Conservation (phyloP, 2,113 vertebrate species). For the Felis catus region DNA sequence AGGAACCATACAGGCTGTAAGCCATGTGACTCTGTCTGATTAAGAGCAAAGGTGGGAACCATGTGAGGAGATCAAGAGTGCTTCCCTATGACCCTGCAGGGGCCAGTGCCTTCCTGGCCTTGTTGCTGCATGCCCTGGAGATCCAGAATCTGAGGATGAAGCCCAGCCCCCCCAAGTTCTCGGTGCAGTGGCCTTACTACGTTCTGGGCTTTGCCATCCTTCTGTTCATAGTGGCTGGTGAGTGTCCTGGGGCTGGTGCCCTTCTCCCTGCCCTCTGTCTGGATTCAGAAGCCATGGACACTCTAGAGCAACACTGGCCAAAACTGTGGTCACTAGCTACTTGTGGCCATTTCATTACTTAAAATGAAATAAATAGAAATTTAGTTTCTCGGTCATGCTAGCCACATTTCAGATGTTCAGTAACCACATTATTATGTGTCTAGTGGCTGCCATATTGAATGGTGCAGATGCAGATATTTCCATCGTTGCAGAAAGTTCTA, state of each 20-base stretch:
- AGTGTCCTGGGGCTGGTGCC: background rate
- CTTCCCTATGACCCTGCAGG: slow-evolving; percentile 34
- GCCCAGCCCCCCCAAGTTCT: slow-evolving; percentile 27
- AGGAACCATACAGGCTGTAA: background rate
- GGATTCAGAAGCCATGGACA: background rate
- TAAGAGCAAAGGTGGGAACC: background rate
- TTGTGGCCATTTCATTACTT: background rate
- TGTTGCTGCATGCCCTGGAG: slow-evolving; percentile 65
- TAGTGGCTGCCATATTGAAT: background rate
- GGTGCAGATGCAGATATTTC: background rate
- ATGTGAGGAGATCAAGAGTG: background rate
- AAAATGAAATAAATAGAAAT: slow-evolving; percentile 6
- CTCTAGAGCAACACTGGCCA: background rate
- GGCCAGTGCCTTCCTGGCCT: slow-evolving; percentile 59
- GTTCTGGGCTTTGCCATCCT: slow-evolving; percentile 32
- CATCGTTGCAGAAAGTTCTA: background rate
- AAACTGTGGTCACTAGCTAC: background rate
- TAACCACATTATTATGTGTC: background rate
- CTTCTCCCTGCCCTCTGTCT: background rate
- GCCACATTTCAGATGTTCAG: background rate
- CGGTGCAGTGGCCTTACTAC: slow-evolving; percentile 64
- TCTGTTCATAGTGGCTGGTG: slow-evolving; percentile 64
- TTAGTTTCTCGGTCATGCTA: background rate
- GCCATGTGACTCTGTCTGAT: background rate
- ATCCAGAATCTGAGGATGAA: slow-evolving; percentile 54